These are phyloP conservation scores for Agelaius phoeniceus DNA, from an alignment of 2,113 vertebrate genomes.

Conservation along the genomic window DNA sequence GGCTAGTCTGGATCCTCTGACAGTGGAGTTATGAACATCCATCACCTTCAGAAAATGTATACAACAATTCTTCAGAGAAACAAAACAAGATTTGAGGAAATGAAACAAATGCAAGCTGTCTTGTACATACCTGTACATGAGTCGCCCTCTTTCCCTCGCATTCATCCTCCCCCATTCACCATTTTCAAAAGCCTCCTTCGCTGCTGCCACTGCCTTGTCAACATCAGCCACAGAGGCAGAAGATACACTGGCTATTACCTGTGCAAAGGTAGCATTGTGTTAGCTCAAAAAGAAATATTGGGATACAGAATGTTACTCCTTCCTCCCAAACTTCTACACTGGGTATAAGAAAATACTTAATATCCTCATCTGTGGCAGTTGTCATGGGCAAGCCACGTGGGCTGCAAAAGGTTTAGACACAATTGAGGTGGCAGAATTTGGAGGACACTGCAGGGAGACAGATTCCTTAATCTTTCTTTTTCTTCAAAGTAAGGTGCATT, in stretches of 20 bases:
- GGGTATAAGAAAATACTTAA: background rate
- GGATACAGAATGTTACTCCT: background rate
- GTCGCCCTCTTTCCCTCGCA: slow-evolving; percentile 77
- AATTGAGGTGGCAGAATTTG: background rate
- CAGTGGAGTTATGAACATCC: background rate
- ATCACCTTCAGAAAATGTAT: background rate
- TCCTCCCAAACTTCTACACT: background rate
- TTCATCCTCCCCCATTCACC: slow-evolving; percentile 85
- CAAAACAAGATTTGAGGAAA: background rate
- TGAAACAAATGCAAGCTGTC: background rate
- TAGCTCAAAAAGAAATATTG: background rate
- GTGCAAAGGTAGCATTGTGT: background rate
- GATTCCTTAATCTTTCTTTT: background rate
- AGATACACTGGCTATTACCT: slow-evolving; percentile 81
- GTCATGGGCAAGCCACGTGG: background rate
- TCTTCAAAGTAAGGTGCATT: background rate
- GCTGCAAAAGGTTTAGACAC: background rate
- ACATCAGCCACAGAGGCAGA: slow-evolving; percentile 79
- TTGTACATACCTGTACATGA: slow-evolving; percentile 79
- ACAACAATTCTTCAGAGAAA: background rate
- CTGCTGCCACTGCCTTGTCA: slow-evolving; percentile 82
- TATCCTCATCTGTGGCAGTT: background rate
- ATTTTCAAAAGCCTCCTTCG: slow-evolving; percentile 83
- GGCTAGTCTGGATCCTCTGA: background rate
- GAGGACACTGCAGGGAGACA: background rate